phyloP scores from a whole-genome alignment of 2,113 vertebrate genomes.

The Carollia perspicillata region DNA sequence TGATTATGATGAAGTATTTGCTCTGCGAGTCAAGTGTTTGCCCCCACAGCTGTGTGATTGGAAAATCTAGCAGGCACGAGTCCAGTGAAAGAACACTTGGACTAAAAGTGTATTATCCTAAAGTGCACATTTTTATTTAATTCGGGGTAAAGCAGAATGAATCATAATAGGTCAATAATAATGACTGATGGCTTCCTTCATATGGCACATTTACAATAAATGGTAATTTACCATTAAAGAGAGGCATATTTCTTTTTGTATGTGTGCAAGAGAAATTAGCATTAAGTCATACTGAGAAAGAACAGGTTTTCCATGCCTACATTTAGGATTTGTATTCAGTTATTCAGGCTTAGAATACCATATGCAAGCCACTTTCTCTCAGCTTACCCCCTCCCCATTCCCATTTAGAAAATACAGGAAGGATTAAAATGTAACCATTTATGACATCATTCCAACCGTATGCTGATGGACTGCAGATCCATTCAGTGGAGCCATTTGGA shows the following conservation, averaged over 20 bases:
- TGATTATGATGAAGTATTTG: not conserved
- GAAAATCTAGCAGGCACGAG: conserved; percentile 51
- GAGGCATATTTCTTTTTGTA: conserved; percentile 76
- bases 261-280: conserved; percentile 79
- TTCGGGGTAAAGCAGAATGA: conserved; percentile 82
- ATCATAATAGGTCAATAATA: conserved; percentile 84
- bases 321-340: conserved; percentile 78
- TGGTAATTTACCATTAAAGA: conserved; percentile 84
- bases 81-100: conserved; percentile 75
- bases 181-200: conserved; percentile 86
- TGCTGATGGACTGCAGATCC: conserved; percentile 76
- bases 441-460: conserved; percentile 82
- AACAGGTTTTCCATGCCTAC: conserved; percentile 74
- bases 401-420: conserved; percentile 79
- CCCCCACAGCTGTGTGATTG: not conserved
- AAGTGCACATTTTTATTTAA: conserved; percentile 86
- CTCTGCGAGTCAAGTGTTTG: conserved; percentile 21
- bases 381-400: not conserved
- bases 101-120: conserved; percentile 79
- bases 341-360: conserved; percentile 73
- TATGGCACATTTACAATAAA: conserved; percentile 85
- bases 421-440: conserved; percentile 79
- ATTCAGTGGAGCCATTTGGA: conserved; percentile 74
- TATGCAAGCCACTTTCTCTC: conserved; percentile 36
- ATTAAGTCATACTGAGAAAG: conserved; percentile 79